Percentiles rank a stretch among this genome's conserved stretches.
Conservation (phyloP, 2,888 invertebrate genomes). For the Patella pellucida region DNA sequence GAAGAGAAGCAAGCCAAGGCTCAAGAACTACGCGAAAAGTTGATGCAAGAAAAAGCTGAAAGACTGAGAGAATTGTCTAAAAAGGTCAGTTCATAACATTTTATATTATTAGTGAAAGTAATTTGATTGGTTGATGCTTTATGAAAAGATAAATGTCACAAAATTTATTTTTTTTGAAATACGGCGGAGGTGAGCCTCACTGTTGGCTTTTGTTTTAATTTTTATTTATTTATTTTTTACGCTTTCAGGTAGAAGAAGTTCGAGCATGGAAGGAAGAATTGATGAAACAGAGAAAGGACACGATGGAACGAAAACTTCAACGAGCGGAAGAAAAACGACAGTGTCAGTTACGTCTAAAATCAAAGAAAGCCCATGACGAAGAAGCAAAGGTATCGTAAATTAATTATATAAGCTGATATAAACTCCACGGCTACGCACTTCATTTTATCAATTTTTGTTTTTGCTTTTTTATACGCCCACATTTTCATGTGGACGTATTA, state of each 20-base stretch:
- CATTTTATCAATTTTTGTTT: too few relatives aligned
- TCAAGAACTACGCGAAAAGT: slow-evolving; percentile 85
- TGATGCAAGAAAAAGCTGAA: slow-evolving; percentile 86
- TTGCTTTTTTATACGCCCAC: too few relatives aligned
- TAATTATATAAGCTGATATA: too few relatives aligned
- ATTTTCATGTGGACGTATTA: too few relatives aligned
- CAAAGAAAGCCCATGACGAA: slow-evolving; percentile 96
- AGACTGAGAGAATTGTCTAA: slow-evolving; percentile 88
- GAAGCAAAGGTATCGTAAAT: slow-evolving; percentile 81
- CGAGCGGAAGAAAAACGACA: slow-evolving; percentile 93
- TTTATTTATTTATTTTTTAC: too few relatives aligned
- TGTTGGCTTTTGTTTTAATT: too few relatives aligned
- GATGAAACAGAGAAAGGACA: slow-evolving; percentile 79
- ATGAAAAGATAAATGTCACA: too few relatives aligned
- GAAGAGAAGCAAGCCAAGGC: slow-evolving; percentile 94
- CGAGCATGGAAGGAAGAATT: slow-evolving; percentile 86
- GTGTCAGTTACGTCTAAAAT: slow-evolving; percentile 78
- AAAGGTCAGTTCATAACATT: slow-evolving; percentile 75
- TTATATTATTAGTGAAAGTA: too few relatives aligned
- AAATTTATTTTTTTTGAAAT: too few relatives aligned
- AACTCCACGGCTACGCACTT: too few relatives aligned
- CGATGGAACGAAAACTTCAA: slow-evolving; percentile 73
- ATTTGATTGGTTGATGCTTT: too few relatives aligned
- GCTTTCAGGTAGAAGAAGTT: slow-evolving; percentile 75
- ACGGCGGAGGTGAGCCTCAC: too few relatives aligned